Conservation (phyloP, 2,797 vertebrate genomes). For the Semotilus atromaculatus region DNA sequence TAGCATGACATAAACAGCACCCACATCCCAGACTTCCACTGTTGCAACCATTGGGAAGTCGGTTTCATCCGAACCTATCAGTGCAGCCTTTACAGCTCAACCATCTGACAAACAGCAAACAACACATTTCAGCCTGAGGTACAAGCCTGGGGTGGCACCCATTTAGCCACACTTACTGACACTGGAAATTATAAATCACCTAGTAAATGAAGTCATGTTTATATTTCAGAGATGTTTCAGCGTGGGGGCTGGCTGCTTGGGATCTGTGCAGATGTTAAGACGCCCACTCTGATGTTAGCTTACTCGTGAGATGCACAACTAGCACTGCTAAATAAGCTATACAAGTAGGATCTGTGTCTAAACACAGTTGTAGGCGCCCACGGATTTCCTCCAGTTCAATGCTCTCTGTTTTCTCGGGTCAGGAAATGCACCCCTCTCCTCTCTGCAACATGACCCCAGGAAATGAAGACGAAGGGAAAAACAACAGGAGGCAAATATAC, state of each 20-base stretch:
- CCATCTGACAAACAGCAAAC: conserved; percentile 23
- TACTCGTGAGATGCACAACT: conserved; percentile 25
- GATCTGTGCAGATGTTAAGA: conserved; percentile 41
- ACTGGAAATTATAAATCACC: conserved; percentile 51
- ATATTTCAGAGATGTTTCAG: conserved; percentile 39
- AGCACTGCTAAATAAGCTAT: conserved; percentile 20
- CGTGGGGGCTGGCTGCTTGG: conserved; percentile 36
- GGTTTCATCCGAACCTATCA: conserved; percentile 12
- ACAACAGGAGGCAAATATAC: conserved; percentile 46
- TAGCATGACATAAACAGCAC: conserved; percentile 37
- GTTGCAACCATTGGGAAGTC: conserved; percentile 3
- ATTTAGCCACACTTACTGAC: conserved; percentile 16
- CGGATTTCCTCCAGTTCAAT: conserved; percentile 30
- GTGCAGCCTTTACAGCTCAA: conserved; percentile 30
- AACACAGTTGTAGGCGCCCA: conserved; percentile 42
- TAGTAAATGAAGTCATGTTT: conserved; percentile 48
- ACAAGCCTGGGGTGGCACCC: conserved; percentile 32
- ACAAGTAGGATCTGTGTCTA: conserved; percentile 25
- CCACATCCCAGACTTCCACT: conserved; percentile 41
- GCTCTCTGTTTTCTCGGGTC: conserved; percentile 46
- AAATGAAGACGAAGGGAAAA: conserved; percentile 45
- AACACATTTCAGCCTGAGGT: conserved; percentile 32
- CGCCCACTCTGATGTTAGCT: conserved; percentile 27
- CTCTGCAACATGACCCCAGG: conserved; percentile 55
- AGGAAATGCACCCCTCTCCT: conserved; percentile 43